phyloP scores from a whole-genome alignment of 2,113 vertebrate genomes.

The Propithecus coquereli region DNA sequence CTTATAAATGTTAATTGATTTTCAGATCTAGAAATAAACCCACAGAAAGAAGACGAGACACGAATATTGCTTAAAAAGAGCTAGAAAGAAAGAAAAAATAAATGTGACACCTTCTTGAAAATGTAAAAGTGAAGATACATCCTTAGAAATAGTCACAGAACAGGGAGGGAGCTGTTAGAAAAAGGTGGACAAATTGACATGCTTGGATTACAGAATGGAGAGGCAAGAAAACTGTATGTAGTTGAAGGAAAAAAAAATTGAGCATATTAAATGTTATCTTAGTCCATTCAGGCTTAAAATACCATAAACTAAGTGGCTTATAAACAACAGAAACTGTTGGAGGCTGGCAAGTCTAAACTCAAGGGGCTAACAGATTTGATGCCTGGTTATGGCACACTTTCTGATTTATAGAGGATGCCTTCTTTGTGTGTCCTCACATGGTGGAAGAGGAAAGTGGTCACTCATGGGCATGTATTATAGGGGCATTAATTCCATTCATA shows the following conservation, averaged over 20 bases:
- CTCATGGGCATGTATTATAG: not conserved
- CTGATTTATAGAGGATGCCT: not conserved
- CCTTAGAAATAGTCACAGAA: not conserved
- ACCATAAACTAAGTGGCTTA: not conserved
- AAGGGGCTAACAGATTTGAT: not conserved
- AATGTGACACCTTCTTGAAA: not conserved
- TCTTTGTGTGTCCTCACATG: not conserved
- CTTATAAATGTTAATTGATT: not conserved
- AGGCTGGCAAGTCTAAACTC: not conserved
- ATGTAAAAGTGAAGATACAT: not conserved
- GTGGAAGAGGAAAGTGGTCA: no score
- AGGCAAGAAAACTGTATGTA: not conserved
- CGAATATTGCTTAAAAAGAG: not conserved
- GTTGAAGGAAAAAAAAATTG: not conserved
- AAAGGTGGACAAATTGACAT: not conserved
- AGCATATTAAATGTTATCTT: not conserved
- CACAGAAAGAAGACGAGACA: not conserved
- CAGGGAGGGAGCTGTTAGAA: not conserved
- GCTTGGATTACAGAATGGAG: not conserved
- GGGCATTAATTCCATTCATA: not conserved
- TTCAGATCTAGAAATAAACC: not conserved
- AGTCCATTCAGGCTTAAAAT: not conserved
- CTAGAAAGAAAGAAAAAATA: not conserved
- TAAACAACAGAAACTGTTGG: not conserved
- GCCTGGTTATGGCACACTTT: not conserved